Percentiles rank a stretch among this genome's conserved stretches.
Evolutionary conservation across 2,888 invertebrate genomes (phyloP).

Genomic region (Stenchaetothrips biformis): DNA sequence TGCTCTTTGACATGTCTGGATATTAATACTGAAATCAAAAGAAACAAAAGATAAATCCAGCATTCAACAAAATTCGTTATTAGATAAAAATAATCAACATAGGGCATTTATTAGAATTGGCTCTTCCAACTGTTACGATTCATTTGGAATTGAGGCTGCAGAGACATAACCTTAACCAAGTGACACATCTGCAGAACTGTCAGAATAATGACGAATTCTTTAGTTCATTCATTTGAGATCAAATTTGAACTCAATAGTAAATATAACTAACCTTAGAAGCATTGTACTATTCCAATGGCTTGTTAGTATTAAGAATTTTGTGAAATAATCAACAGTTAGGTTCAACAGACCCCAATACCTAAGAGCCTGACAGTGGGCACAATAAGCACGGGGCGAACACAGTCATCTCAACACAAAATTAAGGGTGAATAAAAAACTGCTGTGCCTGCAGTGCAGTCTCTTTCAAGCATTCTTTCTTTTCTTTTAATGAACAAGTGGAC

Average conservation of each 20-base stretch:
- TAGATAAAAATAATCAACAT: neutral
- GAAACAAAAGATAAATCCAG: neutral
- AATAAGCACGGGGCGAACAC: neutral
- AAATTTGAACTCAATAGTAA: neutral
- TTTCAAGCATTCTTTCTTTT: neutral
- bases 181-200: neutral
- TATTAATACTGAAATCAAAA: neutral
- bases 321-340: neutral
- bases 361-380: neutral
- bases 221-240: neutral
- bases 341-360: neutral
- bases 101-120: neutral
- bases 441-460: no score
- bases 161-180: neutral
- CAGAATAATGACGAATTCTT: neutral
- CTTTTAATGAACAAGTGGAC: neutral
- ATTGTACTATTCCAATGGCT: neutral
- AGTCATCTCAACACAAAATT: neutral
- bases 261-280: neutral
- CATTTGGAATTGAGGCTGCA: neutral
- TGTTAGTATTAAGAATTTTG: neutral
- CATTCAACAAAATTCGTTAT: neutral
- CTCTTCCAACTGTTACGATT: neutral
- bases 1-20: slow-evolving; percentile 47
- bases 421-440: neutral